Evolutionary conservation across 2,113 vertebrate species (phyloP).

Genomic region (Microtus richardsoni): DNA sequence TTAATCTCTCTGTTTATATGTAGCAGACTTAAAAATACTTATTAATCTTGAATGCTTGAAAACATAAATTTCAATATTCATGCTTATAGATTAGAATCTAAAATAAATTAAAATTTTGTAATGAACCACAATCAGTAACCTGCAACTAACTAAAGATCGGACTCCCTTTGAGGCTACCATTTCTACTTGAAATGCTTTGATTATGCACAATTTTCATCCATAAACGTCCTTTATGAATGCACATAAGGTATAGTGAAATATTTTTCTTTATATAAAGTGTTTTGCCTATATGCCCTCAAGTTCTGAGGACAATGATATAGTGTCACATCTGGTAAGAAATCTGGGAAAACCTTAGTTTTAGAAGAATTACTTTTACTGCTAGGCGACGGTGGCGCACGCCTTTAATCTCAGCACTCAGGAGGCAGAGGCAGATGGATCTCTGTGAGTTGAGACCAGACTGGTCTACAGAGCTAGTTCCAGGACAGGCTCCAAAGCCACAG

Average conservation of each 20-base stretch:
- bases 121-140: not conserved
- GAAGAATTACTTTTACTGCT: not conserved
- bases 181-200: constrained; percentile 7
- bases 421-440: no score
- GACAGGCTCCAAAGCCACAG: no score
- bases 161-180: not conserved
- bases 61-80: not conserved
- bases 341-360: not conserved
- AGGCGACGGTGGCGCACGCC: no score
- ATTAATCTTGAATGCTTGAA: not conserved
- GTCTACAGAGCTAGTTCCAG: no score
- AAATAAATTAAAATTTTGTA: not conserved
- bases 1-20: not conserved
- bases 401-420: no score
- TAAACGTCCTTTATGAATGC: not conserved
- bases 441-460: no score
- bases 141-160: not conserved
- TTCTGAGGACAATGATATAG: not conserved
- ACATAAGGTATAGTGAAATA: not conserved
- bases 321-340: not conserved
- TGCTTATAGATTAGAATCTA: not conserved
- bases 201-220: not conserved
- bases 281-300: not conserved
- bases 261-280: not conserved
- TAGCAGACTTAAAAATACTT: not conserved